A percentile compares a stretch with the other conserved stretches of the same genome.
Evolutionary conservation across 2,113 vertebrate genomes (phyloP).

Genomic region (Piprites chloris): DNA sequence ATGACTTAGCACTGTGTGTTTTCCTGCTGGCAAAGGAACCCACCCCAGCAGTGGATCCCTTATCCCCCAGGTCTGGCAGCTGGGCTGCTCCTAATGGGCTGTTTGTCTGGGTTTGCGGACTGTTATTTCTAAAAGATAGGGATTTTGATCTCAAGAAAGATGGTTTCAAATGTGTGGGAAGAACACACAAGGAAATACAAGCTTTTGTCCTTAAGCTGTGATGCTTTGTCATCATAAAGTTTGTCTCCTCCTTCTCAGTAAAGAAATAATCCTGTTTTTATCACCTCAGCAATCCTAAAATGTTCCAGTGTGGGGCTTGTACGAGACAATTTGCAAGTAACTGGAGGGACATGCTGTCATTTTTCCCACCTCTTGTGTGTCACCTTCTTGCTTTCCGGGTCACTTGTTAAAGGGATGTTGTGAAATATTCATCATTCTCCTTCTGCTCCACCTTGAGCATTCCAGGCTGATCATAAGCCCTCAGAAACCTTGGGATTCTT

Average conservation of each 20-base stretch:
- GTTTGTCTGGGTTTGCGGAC: not conserved
- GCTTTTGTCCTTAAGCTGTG: not conserved
- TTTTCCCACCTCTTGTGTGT: not conserved
- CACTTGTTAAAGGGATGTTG: not conserved
- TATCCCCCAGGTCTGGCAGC: not conserved
- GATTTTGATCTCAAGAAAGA: not conserved
- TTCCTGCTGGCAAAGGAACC: not conserved
- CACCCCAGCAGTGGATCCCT: not conserved
- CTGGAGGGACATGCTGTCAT: not conserved
- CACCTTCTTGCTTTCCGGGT: not conserved
- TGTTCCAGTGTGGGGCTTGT: not conserved
- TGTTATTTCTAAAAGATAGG: not conserved
- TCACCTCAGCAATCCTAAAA: not conserved
- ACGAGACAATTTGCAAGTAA: not conserved
- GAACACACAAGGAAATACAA: not conserved
- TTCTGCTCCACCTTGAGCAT: not conserved
- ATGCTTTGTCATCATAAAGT: not conserved
- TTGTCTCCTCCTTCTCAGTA: not conserved
- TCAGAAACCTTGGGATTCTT: not conserved
- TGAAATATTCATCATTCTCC: not conserved
- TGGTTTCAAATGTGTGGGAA: not conserved
- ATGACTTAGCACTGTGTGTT: not conserved
- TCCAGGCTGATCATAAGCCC: not conserved
- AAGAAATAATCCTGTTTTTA: not conserved
- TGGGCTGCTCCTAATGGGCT: not conserved